Evolutionary conservation across 2,113 vertebrate genomes (phyloP), one percentile per base, ranked within the genome.

Genomic region (Glaucomys volans): DNA sequence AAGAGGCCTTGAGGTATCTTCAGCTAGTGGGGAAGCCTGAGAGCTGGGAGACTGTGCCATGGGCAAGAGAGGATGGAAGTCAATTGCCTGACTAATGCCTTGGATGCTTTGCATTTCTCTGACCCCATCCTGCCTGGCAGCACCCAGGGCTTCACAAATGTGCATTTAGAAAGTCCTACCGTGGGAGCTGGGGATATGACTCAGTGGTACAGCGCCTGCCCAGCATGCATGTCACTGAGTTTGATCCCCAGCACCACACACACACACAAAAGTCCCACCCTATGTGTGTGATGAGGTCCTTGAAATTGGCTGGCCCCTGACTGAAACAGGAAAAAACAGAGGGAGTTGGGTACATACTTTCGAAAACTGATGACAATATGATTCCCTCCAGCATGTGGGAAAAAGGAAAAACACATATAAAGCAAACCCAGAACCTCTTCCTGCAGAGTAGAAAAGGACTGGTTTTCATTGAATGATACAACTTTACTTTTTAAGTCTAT

Each of bases 311-410:
- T 35, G 30, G 62, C 20, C 44, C 35, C 40, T 22, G 3, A 86
- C 35, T 93, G 76, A 92, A 57, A 54, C 28, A 35, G 72, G 35
- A 85, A 81, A 75, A 37, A 54, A 8, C 30, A 16, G 24, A 91
- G 40, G 37, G 40, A 88, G 8, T 64, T 80, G 74, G 69, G 66
- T 0, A 69, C 10, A 47, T 66, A 57, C 52, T 81, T 89, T 71
- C 81, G 42, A 62, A 93, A 40, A 91, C 24, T 52, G 54, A 52
- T 47, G 50, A 67, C 84, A 17, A 14, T 10, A 54, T 32, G 17
- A 75, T 90, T 94, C 59, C 69, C 83, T 96, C 83, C 81, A 40
- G 91, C 92, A 77, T 69, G 57, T 28, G 66, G 14, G 11, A 80
- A n/a, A 79, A 80, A 81, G 35, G 37, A 4, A 32, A 88, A 95